phyloP scores from a whole-genome alignment of 2,113 vertebrate species.

The cattle (Bos taurus) region ARS-UCD2.0 NC_037357.1:130246001-130246500 shows the following conservation, averaged over 20 bases:
- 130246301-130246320: not conserved
- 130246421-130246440: not conserved
- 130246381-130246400: not conserved
- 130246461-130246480: not conserved
- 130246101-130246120: not conserved
- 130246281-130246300: not conserved
- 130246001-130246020: not conserved
- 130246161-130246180: not conserved
- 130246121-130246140: not conserved
- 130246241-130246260: not conserved
- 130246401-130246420: not conserved
- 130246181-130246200: not conserved
- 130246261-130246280: not conserved
- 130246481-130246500: not conserved
- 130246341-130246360: not conserved
- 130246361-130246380: not conserved
- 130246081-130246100: not conserved
- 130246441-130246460: not conserved
- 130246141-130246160: not conserved
- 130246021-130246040: not conserved
- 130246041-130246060: not conserved
- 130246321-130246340: not conserved
- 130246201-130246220: not conserved
- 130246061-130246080: not conserved
- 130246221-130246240: not conserved